A percentile compares a stretch with the other conserved stretches of the same genome.
phyloP scores from a whole-genome alignment of 1,140 invertebrate genomes.

The Drosophila mayri region DNA sequence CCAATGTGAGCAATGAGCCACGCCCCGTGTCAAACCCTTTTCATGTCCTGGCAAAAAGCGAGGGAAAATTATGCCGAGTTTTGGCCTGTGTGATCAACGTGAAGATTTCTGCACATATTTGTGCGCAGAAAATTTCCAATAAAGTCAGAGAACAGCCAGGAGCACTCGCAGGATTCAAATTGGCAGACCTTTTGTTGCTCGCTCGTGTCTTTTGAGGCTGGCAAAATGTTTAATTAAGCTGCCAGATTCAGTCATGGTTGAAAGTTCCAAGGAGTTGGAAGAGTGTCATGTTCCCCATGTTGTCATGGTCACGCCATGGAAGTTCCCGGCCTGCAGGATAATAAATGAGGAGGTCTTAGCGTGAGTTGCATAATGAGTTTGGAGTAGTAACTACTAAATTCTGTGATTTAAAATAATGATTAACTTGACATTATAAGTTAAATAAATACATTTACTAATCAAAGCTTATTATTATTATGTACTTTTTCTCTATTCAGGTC shows the following conservation, averaged over 20 bases:
- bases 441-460: too few relatives aligned
- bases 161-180: constrained; percentile 22
- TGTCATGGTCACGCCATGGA: constrained; percentile 47
- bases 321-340: constrained; percentile 47
- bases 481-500: too few relatives aligned
- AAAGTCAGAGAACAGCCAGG: constrained; percentile 7
- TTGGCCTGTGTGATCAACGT: constrained; percentile 8
- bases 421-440: not conserved
- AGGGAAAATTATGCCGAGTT: constrained; percentile 52
- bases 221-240: constrained; percentile 73
- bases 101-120: constrained; percentile 47
- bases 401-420: not conserved
- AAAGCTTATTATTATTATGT: too few relatives aligned
- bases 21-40: constrained; percentile 74
- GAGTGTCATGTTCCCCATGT: constrained; percentile 8
- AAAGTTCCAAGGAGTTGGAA: not conserved
- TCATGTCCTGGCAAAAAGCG: constrained; percentile 59
- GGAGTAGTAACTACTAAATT: not conserved
- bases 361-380: too few relatives aligned
- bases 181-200: constrained; percentile 34
- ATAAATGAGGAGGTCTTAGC: constrained; percentile 6
- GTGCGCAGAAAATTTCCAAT: constrained; percentile 37
- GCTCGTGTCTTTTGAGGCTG: constrained; percentile 31
- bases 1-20: constrained; percentile 39
- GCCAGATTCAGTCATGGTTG: constrained; percentile 39